A percentile compares a stretch with the other conserved stretches of the same genome.
These are phyloP conservation scores for Calliopum simillimum DNA, from an alignment of 2,888 invertebrate species.

Conservation along the genomic window DNA sequence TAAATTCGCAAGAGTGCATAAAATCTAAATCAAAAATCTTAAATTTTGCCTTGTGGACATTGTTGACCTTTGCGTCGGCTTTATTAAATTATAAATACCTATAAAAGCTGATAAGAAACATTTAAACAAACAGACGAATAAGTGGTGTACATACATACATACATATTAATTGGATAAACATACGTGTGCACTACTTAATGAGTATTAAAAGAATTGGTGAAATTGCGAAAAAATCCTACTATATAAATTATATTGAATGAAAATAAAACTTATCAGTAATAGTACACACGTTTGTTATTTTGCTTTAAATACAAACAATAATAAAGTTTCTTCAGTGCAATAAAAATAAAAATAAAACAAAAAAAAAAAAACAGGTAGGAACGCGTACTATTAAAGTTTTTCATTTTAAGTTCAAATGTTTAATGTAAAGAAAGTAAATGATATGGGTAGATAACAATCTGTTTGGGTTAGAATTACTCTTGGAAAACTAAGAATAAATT, in stretches of 20 bases:
- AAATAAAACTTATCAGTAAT: slow-evolving; percentile 10
- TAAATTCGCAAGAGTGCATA: no score
- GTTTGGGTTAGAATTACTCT: no score
- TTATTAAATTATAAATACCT: background rate
- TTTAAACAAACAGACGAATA: background rate
- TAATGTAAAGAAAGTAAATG: no score
- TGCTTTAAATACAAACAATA: slow-evolving; percentile 1
- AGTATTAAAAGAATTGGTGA: background rate
- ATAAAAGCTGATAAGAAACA: slow-evolving; percentile 1
- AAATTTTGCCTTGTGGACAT: background rate
- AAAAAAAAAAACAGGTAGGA: background rate
- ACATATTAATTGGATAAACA: no score
- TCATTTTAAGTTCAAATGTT: no score
- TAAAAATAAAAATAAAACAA: background rate
- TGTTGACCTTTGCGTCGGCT: background rate
- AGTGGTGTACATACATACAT: background rate
- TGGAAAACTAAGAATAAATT: no score
- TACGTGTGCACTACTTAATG: background rate
- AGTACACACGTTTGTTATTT: background rate
- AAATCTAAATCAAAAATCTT: background rate
- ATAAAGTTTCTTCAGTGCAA: background rate
- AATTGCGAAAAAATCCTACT: background rate
- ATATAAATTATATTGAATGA: slow-evolving; percentile 10
- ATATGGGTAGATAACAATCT: no score
- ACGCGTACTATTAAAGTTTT: background rate